Evolutionary conservation across 2,888 invertebrate species (phyloP).

Genomic region (Dascillus cervinus): DNA sequence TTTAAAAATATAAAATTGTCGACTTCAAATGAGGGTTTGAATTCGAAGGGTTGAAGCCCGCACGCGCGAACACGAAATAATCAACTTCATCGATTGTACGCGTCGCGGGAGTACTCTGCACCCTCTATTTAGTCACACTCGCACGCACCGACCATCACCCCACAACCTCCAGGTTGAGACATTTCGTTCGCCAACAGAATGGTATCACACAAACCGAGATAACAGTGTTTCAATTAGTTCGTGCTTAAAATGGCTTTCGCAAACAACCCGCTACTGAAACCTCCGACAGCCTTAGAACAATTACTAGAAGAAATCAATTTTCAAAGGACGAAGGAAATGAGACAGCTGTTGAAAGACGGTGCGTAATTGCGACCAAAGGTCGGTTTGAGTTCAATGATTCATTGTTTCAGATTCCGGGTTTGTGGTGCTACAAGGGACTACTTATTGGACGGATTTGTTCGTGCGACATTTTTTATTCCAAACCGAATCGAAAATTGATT

Average conservation of each 20-base stretch:
- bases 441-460: conserved; percentile 94
- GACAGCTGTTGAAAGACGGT: conserved; percentile 84
- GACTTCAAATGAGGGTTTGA: too few relatives aligned
- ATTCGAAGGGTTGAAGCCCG: too few relatives aligned
- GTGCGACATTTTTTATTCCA: conserved; percentile 90
- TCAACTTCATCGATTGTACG: too few relatives aligned
- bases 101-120: too few relatives aligned
- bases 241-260: conserved; percentile 42
- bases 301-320: conserved; percentile 87
- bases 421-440: conserved; percentile 85
- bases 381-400: conserved; percentile 1
- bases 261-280: conserved; percentile 39
- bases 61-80: too few relatives aligned
- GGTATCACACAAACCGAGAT: too few relatives aligned
- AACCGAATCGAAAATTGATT: conserved; percentile 80
- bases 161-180: too few relatives aligned
- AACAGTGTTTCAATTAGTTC: not conserved
- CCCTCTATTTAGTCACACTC: too few relatives aligned
- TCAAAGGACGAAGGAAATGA: conserved; percentile 85
- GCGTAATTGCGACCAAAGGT: conserved; percentile 19
- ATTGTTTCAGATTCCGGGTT: conserved; percentile 72
- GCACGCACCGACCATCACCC: too few relatives aligned
- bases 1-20: too few relatives aligned
- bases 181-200: too few relatives aligned
- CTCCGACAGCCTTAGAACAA: conserved; percentile 73